A percentile compares a stretch with the other conserved stretches of the same genome.
phyloP scores from a whole-genome alignment of 1,140 invertebrate genomes.

The Caerostris extrusa region DNA sequence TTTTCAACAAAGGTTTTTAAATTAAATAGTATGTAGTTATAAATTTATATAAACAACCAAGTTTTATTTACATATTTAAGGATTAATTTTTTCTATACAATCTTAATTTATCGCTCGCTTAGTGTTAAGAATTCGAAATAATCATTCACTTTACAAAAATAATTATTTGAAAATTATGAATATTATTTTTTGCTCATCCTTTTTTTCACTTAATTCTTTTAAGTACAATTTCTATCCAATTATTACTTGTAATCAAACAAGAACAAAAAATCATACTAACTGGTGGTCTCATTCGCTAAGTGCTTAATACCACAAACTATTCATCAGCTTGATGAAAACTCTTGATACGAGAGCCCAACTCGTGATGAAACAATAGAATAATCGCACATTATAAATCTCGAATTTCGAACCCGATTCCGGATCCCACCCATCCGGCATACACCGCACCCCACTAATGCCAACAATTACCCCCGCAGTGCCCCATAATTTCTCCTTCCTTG shows the following conservation, averaged over 20 bases:
- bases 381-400: constrained; percentile 28
- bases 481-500: constrained; percentile 39
- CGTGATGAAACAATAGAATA: constrained; percentile 71
- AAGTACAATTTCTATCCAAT: too few species aligned
- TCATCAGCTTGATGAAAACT: constrained; percentile 16
- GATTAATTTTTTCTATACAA: too few species aligned
- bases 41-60: too few species aligned
- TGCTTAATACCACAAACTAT: constrained; percentile 48
- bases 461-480: constrained; percentile 45
- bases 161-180: too few species aligned
- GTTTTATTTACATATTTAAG: too few species aligned
- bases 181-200: too few species aligned
- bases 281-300: constrained; percentile 9
- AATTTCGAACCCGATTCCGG: not conserved
- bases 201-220: too few species aligned
- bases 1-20: too few species aligned
- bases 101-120: too few species aligned
- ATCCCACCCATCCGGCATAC: constrained; percentile 21
- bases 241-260: not conserved
- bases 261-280: not conserved
- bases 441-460: constrained; percentile 11
- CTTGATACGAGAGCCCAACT: constrained; percentile 25
- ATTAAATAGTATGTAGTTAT: too few species aligned
- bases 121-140: too few species aligned
- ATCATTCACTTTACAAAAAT: too few species aligned